Conservation (phyloP, 2,113 vertebrate species). For the Crotophaga sulcirostris region DNA sequence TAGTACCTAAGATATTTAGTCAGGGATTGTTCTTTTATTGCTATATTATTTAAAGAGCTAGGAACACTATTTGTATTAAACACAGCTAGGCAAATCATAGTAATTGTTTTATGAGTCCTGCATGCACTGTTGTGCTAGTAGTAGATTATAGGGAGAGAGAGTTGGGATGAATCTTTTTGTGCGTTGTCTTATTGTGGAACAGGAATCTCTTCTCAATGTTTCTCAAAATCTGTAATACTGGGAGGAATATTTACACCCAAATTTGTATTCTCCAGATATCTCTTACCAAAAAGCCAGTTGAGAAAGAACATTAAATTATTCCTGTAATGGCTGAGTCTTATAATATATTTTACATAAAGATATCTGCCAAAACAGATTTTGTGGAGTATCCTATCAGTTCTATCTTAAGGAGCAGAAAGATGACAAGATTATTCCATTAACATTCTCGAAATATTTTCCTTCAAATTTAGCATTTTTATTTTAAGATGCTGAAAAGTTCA, state of each 20-base stretch:
- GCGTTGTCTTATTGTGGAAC: neutral
- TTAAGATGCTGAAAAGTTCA: neutral
- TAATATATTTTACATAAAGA: neutral
- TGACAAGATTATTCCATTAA: neutral
- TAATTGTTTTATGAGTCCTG: neutral
- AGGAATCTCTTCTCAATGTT: neutral
- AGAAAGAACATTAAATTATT: neutral
- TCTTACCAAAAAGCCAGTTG: neutral
- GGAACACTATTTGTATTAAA: neutral
- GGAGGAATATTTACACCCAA: neutral
- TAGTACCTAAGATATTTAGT: neutral
- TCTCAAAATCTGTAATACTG: neutral
- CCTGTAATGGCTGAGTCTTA: neutral
- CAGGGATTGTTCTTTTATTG: neutral
- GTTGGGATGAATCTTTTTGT: neutral
- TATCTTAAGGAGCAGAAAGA: neutral
- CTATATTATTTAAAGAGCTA: neutral
- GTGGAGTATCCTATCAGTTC: neutral
- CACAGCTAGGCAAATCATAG: neutral
- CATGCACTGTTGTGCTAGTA: neutral
- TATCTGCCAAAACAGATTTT: slow-evolving; percentile 1
- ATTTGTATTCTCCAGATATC: neutral
- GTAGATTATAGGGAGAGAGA: neutral
- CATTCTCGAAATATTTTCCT: neutral
- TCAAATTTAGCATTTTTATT: neutral